A percentile compares a stretch with the other conserved stretches of the same genome.
phyloP scores from a whole-genome alignment of 2,888 invertebrate genomes.

The Ornithoptera priamus region DNA sequence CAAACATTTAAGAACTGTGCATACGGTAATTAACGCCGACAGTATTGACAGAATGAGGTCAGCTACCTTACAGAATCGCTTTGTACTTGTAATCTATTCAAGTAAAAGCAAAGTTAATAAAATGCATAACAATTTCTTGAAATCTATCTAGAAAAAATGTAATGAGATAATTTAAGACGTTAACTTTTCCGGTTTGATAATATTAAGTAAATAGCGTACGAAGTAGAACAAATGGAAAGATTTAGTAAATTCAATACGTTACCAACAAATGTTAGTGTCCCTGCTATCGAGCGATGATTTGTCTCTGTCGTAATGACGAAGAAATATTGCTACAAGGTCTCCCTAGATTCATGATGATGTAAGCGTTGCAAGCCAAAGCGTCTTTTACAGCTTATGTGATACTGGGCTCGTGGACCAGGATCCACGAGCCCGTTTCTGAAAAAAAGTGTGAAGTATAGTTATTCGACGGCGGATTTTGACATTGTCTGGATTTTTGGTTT shows the following conservation, averaged over 20 bases:
- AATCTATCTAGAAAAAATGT: background rate
- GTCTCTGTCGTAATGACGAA: constrained; percentile 15
- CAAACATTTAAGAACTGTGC: background rate
- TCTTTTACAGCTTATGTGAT: too few species aligned
- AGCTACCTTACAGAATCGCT: background rate
- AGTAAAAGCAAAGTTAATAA: background rate
- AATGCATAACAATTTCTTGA: background rate
- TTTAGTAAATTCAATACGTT: background rate
- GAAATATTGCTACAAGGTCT: constrained; percentile 10
- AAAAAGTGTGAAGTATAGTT: too few species aligned
- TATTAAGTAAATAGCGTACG: background rate
- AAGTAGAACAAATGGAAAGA: background rate
- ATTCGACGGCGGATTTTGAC: too few species aligned
- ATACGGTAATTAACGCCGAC: background rate
- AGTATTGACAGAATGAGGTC: background rate
- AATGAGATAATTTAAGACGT: background rate
- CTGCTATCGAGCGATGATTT: constrained; percentile 13
- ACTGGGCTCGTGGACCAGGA: too few species aligned
- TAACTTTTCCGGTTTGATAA: background rate
- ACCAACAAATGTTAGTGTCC: constrained; percentile 1
- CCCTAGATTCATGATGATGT: too few species aligned
- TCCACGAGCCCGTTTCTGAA: too few species aligned
- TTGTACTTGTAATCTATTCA: background rate
- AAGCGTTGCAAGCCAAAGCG: too few species aligned
- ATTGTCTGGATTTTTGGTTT: too few species aligned